Conservation (phyloP, 2,888 invertebrate genomes). For the Eumacrocentrus americanus region DNA sequence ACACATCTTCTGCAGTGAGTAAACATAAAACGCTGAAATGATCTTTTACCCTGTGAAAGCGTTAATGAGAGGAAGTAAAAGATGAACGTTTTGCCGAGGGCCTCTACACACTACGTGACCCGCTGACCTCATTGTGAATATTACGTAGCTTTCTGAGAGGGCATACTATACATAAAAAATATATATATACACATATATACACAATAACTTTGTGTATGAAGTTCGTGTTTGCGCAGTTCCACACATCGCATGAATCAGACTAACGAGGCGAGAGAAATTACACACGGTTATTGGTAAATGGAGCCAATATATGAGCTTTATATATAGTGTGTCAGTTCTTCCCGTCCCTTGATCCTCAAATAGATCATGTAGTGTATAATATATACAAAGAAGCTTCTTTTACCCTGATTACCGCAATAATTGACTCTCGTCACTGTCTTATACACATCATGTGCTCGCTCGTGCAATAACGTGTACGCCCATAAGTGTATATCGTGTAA, state of each 20-base stretch:
- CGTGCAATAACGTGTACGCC: too few relatives aligned
- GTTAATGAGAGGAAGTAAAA: slow-evolving; percentile 10
- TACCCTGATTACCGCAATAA: slow-evolving; percentile 10
- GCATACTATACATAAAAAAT: slow-evolving; percentile 13
- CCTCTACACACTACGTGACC: slow-evolving; percentile 2
- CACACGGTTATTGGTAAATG: slow-evolving; percentile 19
- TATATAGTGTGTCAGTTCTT: slow-evolving; percentile 17
- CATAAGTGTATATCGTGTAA: too few relatives aligned
- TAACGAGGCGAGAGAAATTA: background rate
- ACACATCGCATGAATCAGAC: background rate
- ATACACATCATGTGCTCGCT: too few relatives aligned
- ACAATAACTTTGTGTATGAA: background rate
- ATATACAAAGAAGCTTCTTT: background rate
- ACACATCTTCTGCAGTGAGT: slow-evolving; percentile 15
- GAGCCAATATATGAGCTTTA: slow-evolving; percentile 21
- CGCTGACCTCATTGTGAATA: slow-evolving; percentile 28
- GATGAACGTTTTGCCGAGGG: slow-evolving; percentile 6
- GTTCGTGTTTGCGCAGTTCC: background rate
- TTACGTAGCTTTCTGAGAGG: slow-evolving; percentile 11
- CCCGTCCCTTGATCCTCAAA: slow-evolving; percentile 4
- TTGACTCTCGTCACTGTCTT: slow-evolving; percentile 1
- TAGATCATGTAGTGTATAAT: slow-evolving; percentile 6
- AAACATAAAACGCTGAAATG: slow-evolving; percentile 16
- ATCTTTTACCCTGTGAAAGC: slow-evolving; percentile 3
- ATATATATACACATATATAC: slow-evolving; percentile 2